Conservation (phyloP, 2,888 invertebrate species). For the Hemicrepidius hirtus region DNA sequence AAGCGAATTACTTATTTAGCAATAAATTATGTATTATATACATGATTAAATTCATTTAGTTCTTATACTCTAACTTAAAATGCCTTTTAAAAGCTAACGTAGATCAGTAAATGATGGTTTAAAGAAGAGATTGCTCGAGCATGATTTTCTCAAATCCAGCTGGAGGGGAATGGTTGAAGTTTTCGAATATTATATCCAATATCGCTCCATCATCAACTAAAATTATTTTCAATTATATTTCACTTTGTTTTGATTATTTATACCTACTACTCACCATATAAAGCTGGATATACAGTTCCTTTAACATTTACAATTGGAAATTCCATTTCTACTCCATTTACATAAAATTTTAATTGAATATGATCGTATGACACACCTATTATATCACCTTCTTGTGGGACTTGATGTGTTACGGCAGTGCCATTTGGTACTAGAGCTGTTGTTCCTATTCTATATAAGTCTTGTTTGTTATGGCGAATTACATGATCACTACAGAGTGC, state of each 20-base stretch:
- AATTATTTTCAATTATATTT: conserved; percentile 65
- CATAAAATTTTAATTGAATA: conserved; percentile 94
- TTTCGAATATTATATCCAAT: conserved; percentile 93
- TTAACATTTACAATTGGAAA: conserved; percentile 90
- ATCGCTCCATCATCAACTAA: conserved; percentile 98
- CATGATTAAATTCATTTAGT: conserved; percentile 15
- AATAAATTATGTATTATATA: conserved; percentile 23
- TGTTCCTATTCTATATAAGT: conserved; percentile 78
- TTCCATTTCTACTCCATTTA: conserved; percentile 93
- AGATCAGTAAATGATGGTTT: conserved; percentile 70
- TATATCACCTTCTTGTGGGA: conserved; percentile 94
- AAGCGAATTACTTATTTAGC: background rate
- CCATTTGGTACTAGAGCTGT: conserved; percentile 64
- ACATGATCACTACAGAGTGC: conserved; percentile 93
- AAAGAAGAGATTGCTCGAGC: conserved; percentile 96
- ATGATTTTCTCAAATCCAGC: conserved; percentile 95
- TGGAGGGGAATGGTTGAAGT: conserved; percentile 89
- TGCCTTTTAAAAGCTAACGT: conserved; percentile 22
- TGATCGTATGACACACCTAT: conserved; percentile 97
- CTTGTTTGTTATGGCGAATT: conserved; percentile 88
- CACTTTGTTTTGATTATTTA: background rate
- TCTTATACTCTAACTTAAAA: conserved; percentile 11
- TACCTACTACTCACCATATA: conserved; percentile 85
- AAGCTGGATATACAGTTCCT: conserved; percentile 92
- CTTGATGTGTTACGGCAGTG: conserved; percentile 71